Evolutionary conservation across 1,140 invertebrate species (phyloP).

Genomic region (Epicauta chinensis): DNA sequence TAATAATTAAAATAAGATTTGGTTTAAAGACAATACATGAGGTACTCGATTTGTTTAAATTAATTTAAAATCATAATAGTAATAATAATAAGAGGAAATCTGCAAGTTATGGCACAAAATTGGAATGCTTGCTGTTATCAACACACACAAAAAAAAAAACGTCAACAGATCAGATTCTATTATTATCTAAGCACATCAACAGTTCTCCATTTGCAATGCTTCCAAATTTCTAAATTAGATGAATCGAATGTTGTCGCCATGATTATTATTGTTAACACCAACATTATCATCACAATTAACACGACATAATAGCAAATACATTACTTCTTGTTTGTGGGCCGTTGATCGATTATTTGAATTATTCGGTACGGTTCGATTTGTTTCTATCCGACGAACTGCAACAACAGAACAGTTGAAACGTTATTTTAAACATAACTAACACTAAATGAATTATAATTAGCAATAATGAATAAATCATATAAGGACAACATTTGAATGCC

Average conservation of each 20-base stretch:
- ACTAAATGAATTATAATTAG: no score
- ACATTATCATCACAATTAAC: slow-evolving; percentile 18
- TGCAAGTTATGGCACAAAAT: background rate
- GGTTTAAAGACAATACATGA: no score
- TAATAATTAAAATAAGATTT: no score
- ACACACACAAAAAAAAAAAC: background rate
- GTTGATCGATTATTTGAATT: no score
- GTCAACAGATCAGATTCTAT: background rate
- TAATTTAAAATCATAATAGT: background rate
- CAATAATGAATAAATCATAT: no score
- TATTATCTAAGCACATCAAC: slow-evolving; percentile 35
- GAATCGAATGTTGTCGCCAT: slow-evolving; percentile 20
- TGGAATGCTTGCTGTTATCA: background rate
- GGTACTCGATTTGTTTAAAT: no score
- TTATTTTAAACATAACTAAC: slow-evolving; percentile 6
- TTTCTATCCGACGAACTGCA: slow-evolving; percentile 2
- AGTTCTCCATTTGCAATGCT: slow-evolving; percentile 41
- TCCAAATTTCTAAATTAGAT: slow-evolving; percentile 37
- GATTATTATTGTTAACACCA: slow-evolving; percentile 15
- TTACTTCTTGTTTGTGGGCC: slow-evolving; percentile 20
- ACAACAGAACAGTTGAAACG: background rate
- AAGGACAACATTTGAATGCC: slow-evolving; percentile 1
- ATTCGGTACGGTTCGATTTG: no score
- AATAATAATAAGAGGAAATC: background rate
- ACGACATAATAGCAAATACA: slow-evolving; percentile 29